A percentile compares a stretch with the other conserved stretches of the same genome.
phyloP scores from a whole-genome alignment of 1,140 invertebrate species.

The Drosophila miranda region DNA sequence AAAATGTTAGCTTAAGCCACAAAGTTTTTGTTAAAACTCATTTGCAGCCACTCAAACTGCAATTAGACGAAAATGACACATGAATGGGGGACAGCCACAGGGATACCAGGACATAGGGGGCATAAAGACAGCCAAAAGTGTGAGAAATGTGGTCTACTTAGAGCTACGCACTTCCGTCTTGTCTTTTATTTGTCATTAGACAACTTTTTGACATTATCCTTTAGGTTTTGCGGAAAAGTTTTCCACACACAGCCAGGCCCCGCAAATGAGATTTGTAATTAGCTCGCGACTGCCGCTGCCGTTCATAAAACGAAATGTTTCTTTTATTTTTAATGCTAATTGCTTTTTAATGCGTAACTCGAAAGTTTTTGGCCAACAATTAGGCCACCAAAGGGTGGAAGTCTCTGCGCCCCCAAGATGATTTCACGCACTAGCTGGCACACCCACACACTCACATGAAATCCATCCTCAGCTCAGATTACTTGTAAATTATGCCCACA shows the following conservation, averaged over 20 bases:
- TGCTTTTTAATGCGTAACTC: constrained; percentile 63
- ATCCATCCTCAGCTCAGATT: constrained; percentile 52
- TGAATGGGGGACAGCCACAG: background rate
- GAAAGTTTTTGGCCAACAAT: constrained; percentile 57
- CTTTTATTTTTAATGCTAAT: constrained; percentile 68
- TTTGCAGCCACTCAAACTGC: constrained; percentile 57
- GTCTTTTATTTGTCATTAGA: constrained; percentile 67
- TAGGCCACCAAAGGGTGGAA: constrained; percentile 29
- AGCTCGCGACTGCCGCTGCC: constrained; percentile 33
- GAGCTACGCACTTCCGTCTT: constrained; percentile 20
- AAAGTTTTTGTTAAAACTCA: constrained; percentile 9
- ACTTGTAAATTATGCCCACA: constrained; percentile 64
- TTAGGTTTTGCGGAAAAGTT: constrained; percentile 51
- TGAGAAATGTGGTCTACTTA: constrained; percentile 17
- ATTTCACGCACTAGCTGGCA: constrained; percentile 58
- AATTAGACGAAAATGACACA: constrained; percentile 48
- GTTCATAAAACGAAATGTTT: constrained; percentile 31
- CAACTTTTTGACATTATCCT: constrained; percentile 66
- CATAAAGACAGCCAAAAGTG: background rate
- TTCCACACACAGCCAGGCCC: constrained; percentile 14
- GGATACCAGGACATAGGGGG: no score
- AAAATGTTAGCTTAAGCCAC: background rate
- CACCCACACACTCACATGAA: constrained; percentile 23
- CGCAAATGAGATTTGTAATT: constrained; percentile 63
- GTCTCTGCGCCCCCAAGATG: constrained; percentile 37